These are phyloP conservation scores for Centropyge bicolor DNA, from an alignment of 2,797 vertebrate genomes.

Conservation along the genomic window DNA sequence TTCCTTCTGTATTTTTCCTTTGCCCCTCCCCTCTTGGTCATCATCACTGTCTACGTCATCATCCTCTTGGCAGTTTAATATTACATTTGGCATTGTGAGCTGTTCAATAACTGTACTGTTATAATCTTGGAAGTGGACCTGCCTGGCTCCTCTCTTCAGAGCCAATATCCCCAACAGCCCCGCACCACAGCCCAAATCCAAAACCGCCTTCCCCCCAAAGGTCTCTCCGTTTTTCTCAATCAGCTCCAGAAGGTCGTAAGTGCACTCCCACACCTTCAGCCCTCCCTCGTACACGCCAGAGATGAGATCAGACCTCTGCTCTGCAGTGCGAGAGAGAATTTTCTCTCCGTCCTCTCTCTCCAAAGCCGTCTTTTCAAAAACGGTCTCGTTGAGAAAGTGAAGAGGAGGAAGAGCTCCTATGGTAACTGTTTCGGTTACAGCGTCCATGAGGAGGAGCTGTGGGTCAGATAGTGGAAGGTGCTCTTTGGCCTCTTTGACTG, in stretches of 20 bases:
- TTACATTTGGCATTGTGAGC: constrained; percentile 91
- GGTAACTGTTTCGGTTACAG: constrained; percentile 81
- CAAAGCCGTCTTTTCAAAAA: constrained; percentile 83
- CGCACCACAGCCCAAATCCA: constrained; percentile 96
- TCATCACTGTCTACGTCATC: constrained; percentile 66
- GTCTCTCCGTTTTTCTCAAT: constrained; percentile 83
- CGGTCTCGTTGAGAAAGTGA: constrained; percentile 84
- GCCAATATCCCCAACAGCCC: constrained; percentile 93
- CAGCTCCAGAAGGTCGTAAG: constrained; percentile 92
- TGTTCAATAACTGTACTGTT: constrained; percentile 94
- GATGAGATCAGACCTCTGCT: constrained; percentile 93
- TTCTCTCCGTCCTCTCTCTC: constrained; percentile 86
- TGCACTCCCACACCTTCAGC: constrained; percentile 99
- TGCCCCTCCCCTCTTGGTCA: constrained; percentile 47
- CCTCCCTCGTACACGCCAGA: constrained; percentile 96
- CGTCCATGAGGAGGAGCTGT: constrained; percentile 69
- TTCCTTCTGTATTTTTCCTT: constrained; percentile 37
- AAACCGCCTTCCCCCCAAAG: constrained; percentile 86
- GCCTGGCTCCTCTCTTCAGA: constrained; percentile 85
- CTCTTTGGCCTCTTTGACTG: constrained; percentile 80
- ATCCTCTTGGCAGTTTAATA: constrained; percentile 85
- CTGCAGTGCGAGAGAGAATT: constrained; percentile 83
- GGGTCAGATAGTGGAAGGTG: constrained; percentile 72
- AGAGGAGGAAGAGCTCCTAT: constrained; percentile 84
- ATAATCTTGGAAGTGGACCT: constrained; percentile 96